Evolutionary conservation across 64 coral and sea anemone genomes (phyloP).

Genomic region (Montipora sp.): DNA sequence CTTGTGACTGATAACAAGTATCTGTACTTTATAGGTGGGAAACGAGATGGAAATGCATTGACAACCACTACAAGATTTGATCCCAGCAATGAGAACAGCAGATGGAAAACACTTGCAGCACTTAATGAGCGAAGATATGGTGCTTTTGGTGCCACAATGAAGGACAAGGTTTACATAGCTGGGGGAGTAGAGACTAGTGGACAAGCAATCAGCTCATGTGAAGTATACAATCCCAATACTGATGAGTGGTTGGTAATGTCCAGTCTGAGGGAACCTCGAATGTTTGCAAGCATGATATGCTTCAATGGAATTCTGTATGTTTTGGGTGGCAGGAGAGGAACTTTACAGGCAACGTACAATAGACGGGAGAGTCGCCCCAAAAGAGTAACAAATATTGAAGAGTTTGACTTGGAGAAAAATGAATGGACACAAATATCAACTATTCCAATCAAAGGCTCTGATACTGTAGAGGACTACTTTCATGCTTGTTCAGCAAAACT

Average conservation of each 20-base stretch:
- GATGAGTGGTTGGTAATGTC: no score
- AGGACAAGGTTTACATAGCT: background rate
- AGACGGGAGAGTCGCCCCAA: background rate
- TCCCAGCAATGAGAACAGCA: background rate
- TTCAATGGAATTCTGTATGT: background rate
- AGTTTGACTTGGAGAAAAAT: background rate
- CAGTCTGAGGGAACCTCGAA: no score
- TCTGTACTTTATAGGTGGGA: background rate
- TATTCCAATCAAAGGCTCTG: background rate
- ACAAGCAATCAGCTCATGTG: background rate
- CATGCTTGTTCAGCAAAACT: background rate
- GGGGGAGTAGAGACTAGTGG: background rate
- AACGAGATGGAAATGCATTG: background rate
- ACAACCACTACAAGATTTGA: background rate
- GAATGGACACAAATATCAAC: background rate
- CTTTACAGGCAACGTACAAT: no score
- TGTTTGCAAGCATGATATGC: no score
- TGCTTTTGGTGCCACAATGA: background rate
- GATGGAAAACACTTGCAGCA: background rate
- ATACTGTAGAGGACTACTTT: background rate
- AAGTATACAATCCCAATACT: no score
- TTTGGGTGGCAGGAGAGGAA: background rate
- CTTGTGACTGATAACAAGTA: background rate
- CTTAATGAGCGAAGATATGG: background rate
- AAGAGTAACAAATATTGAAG: background rate